A percentile compares a stretch with the other conserved stretches of the same genome.
phyloP scores from a whole-genome alignment of 1,140 invertebrate genomes.

The Sitodiplosis mosellana region DNA sequence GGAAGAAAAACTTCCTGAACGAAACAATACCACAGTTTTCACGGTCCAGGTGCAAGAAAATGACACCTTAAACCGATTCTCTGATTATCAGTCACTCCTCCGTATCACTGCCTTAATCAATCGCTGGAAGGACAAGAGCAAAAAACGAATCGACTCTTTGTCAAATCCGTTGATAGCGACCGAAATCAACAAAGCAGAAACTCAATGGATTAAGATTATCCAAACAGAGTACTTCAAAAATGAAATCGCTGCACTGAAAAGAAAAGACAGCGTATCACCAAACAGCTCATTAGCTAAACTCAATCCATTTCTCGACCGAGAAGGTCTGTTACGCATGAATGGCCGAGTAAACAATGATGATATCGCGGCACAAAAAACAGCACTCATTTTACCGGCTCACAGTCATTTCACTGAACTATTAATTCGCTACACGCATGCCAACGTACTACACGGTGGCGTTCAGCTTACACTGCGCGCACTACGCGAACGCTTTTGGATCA shows the following conservation, averaged over 20 bases:
- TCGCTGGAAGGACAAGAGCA: too few species aligned
- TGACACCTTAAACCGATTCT: background rate
- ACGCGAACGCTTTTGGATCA: slow-evolving; percentile 13
- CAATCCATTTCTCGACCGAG: slow-evolving; percentile 6
- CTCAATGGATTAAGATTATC: background rate
- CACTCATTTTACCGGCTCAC: slow-evolving; percentile 8
- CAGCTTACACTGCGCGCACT: slow-evolving; percentile 5
- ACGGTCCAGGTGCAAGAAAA: background rate
- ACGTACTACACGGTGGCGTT: slow-evolving; percentile 8
- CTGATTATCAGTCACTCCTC: slow-evolving; percentile 1
- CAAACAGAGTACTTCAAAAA: background rate
- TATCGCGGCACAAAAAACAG: slow-evolving; percentile 3
- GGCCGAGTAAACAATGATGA: slow-evolving; percentile 6
- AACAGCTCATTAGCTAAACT: background rate
- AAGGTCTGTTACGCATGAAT: slow-evolving; percentile 6
- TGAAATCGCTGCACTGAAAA: background rate
- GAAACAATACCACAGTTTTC: background rate
- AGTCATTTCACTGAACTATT: slow-evolving; percentile 10
- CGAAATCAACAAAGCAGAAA: background rate
- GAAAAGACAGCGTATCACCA: background rate
- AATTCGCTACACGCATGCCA: slow-evolving; percentile 8
- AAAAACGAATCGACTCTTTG: background rate
- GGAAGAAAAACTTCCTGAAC: slow-evolving; percentile 3
- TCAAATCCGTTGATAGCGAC: background rate
- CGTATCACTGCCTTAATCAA: background rate